Conservation (phyloP, 2,888 invertebrate genomes). For the Amphipoea oculea region DNA sequence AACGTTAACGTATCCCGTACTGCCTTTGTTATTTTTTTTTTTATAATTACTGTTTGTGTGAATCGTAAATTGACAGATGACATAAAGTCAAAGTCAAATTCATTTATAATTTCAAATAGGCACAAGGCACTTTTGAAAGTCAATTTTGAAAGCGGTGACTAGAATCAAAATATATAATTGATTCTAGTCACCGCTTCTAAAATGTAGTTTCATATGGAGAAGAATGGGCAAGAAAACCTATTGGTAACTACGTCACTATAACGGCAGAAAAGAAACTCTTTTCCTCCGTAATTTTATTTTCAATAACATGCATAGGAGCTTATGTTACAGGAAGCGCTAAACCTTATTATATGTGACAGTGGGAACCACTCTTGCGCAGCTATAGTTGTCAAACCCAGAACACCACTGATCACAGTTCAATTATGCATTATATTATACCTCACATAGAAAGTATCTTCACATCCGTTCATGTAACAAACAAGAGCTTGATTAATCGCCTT, state of each 20-base stretch:
- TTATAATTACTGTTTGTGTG: background rate
- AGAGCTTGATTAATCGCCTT: constrained; percentile 77
- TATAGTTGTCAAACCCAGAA: constrained; percentile 4
- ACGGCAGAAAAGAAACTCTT: background rate
- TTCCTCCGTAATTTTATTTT: background rate
- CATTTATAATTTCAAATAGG: too few relatives aligned
- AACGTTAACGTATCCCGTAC: background rate
- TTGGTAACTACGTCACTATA: background rate
- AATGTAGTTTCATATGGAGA: too few relatives aligned
- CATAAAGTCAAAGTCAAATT: too few relatives aligned
- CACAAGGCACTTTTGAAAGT: too few relatives aligned
- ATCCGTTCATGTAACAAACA: constrained; percentile 81
- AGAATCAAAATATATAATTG: too few relatives aligned
- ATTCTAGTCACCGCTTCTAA: too few relatives aligned
- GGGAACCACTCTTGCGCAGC: constrained; percentile 6
- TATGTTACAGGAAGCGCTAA: constrained; percentile 22
- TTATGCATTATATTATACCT: constrained; percentile 36
- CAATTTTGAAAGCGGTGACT: too few relatives aligned
- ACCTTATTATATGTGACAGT: background rate
- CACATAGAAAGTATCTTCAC: constrained; percentile 72
- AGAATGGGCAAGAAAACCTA: background rate
- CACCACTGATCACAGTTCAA: constrained; percentile 41
- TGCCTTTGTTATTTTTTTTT: background rate
- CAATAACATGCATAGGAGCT: background rate
- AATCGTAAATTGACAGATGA: background rate